Conservation (phyloP, 2,888 invertebrate genomes). For the Andrena trimmerana region DNA sequence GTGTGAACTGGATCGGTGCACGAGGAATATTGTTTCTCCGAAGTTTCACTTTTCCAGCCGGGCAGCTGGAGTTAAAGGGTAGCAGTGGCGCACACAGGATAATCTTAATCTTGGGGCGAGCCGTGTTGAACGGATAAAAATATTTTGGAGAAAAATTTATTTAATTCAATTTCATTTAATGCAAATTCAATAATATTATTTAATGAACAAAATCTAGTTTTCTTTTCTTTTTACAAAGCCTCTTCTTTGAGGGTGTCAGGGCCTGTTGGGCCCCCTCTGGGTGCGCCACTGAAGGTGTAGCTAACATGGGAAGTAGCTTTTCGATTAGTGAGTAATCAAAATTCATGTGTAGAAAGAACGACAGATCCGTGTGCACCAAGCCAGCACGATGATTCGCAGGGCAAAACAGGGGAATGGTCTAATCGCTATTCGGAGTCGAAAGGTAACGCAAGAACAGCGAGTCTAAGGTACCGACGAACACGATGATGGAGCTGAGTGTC, state of each 20-base stretch:
- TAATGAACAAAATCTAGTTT: no score
- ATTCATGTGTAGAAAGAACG: background rate
- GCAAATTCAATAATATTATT: no score
- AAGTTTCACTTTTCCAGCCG: background rate
- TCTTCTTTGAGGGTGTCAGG: no score
- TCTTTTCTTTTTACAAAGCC: no score
- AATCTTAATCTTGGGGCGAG: no score
- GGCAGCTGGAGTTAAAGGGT: background rate
- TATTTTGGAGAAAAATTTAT: no score
- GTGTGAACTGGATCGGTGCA: background rate
- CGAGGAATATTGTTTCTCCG: background rate
- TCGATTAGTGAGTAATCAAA: background rate
- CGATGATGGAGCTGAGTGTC: slow-evolving; percentile 23
- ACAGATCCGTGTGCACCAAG: background rate
- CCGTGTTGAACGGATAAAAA: no score
- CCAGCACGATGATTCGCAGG: background rate
- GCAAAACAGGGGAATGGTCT: slow-evolving; percentile 15
- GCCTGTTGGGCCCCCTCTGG: no score
- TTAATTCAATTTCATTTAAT: no score
- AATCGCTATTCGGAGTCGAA: slow-evolving; percentile 41
- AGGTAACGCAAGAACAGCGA: slow-evolving; percentile 53
- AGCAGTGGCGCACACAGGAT: no score
- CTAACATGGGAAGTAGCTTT: no score
- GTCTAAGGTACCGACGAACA: slow-evolving; percentile 33
- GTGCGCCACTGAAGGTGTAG: no score